Base-by-base conservation (phyloP, 2,113 vertebrate genomes). In the Mola mola region DNA sequence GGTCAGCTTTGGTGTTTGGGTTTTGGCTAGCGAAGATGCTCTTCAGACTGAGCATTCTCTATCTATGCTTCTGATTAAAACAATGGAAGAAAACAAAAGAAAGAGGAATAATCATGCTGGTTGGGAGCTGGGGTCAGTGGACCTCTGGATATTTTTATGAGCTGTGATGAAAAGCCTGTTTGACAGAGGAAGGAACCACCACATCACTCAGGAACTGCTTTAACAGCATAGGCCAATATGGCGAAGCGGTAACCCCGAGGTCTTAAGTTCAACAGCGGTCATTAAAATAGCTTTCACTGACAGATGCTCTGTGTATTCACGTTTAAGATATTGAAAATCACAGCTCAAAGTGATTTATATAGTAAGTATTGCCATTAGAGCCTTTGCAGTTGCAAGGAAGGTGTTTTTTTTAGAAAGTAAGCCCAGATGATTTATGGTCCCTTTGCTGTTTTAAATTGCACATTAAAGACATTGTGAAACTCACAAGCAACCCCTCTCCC, bases 231-330 rank as follows among this genome's bases (percentile, higher is more conserved):
- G 64, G 78, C 38, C 64, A 63, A 61, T 70, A 81, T 70, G 77
- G 78, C 31, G 61, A 70, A 82, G 62, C 34, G 29, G 70, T 79
- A 66, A 66, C 10, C 16, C 55, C 1, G 72, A 61, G 67, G 74
- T 72, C 72, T 28, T 76, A 70, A 79, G 81, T 82, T 66, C 75
- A 85, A 70, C 58, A 65, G 63, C 17, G 40, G 65, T 77, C 88
- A 82, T 89, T 90, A 89, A 84, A 86, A 83, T 51, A 63, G 66
- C 72, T 72, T 78, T 82, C 74, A 57, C 59, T 83, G 80, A 91
- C 85, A 87, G 66, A 82, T 88, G 83, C 76, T 84, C 71, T 79
- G 66, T 82, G 64, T 85, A 83, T 78, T 84, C 50, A 88, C 85
- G 89, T 83, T 74, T 79, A 63, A 67, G 63, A 81, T 87, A 85